phyloP scores from a whole-genome alignment of 1,140 invertebrate genomes.

The Drosophila simulans region DNA sequence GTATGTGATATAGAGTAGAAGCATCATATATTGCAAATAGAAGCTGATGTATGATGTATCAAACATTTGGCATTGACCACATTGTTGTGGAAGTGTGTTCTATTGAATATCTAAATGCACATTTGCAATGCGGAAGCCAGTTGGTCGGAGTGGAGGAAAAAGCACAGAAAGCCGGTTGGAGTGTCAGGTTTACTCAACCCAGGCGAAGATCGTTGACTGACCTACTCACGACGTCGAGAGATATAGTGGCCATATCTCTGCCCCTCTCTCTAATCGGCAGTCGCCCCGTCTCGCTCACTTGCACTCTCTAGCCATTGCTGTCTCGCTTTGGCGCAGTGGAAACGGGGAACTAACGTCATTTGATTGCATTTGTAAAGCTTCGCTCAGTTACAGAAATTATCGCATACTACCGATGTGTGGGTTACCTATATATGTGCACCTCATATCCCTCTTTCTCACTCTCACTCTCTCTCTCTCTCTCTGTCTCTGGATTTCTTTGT shows the following conservation, averaged over 20 bases:
- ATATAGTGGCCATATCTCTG: constrained; percentile 23
- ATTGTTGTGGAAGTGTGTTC: constrained; percentile 19
- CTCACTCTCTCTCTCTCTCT: not conserved
- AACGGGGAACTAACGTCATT: constrained; percentile 71
- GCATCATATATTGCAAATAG: constrained; percentile 9
- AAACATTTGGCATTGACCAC: constrained; percentile 68
- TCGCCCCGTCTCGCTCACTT: constrained; percentile 14
- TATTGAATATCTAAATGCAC: constrained; percentile 4
- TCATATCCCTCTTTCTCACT: constrained; percentile 17
- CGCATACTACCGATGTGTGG: constrained; percentile 45
- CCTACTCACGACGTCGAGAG: constrained; percentile 56
- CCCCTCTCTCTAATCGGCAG: not conserved
- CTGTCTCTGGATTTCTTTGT: constrained; percentile 73
- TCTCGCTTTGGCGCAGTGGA: constrained; percentile 5
- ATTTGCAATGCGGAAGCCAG: constrained; percentile 71
- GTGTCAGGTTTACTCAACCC: constrained; percentile 60
- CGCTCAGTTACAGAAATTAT: constrained; percentile 71
- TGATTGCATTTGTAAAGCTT: constrained; percentile 82
- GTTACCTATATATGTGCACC: not conserved
- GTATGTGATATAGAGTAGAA: no score
- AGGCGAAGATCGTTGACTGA: constrained; percentile 74
- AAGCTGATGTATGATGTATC: not conserved
- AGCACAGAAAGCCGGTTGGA: constrained; percentile 69
- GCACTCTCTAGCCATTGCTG: constrained; percentile 9
- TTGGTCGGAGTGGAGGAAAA: constrained; percentile 29